Base-by-base conservation (phyloP, 2,113 vertebrate genomes). In the Numenius arquata region DNA sequence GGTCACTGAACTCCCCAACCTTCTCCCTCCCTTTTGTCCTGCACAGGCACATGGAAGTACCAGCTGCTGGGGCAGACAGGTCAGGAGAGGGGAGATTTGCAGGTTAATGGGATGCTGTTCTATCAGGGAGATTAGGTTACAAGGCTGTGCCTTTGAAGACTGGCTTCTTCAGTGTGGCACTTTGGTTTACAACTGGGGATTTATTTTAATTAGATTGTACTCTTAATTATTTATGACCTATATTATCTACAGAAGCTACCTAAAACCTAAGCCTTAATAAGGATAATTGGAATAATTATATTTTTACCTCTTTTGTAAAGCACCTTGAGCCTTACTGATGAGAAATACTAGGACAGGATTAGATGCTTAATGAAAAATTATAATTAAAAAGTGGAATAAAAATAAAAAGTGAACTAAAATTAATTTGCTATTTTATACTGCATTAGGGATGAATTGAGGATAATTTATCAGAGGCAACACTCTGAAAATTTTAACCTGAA, bases 161-260 rank as follows among this genome's bases (percentile, higher is more conserved):
- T n/a, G 34, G 18, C 56, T 92, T 74, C 90, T 84, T 62, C 76
- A 61, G 43, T 18, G 20, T 32, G 47, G 56, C 47, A 76, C 29
- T 88, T 40, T 20, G 65, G 55, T 94, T 93, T 94, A 85, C 4
- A 3, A 32, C 25, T 75, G 40, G 52, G 48, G 72, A 88, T 96
- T 93, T 90, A 36, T 81, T 72, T 73, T 93, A 94, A 95, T 92
- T 93, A 93, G 83, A 74, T 45, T 81, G 66, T 55, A 79, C 15
- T 89, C 47, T 92, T 82, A 82, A 92, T 92, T 96, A 95, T 85
- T 91, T 94, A 91, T 43, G 63, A 61, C 53, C 32, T 66, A 11
- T 56, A 91, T 94, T 72, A 96, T 62, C 90, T 85, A 48, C 52
- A 93, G 43, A 90, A 70, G 61, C 83, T 81, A 76, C 63, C 59